phyloP scores from a whole-genome alignment of 1,140 invertebrate genomes.

The Panulirus ornatus region DNA sequence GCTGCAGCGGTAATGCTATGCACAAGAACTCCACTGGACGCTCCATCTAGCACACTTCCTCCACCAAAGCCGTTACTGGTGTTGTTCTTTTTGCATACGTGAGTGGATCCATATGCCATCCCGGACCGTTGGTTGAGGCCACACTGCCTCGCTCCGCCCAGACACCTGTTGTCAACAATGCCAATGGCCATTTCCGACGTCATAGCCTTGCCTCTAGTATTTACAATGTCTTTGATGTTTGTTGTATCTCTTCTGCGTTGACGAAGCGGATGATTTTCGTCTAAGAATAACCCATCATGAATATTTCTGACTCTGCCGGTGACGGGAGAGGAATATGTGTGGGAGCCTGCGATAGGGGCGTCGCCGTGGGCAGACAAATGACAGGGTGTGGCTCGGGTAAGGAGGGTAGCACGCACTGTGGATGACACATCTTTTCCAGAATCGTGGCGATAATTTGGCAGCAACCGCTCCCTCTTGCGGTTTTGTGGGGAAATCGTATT shows the following conservation, averaged over 20 bases:
- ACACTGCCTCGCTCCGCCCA: not conserved
- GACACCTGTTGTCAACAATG: not conserved
- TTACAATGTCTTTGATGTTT: no score
- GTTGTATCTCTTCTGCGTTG: no score
- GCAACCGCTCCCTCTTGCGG: not conserved
- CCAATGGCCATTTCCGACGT: not conserved
- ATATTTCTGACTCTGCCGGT: not conserved
- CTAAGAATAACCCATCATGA: not conserved
- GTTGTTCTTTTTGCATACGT: conserved; percentile 13
- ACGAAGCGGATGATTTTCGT: no score
- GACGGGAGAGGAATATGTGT: not conserved
- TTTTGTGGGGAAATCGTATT: not conserved
- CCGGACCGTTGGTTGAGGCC: not conserved
- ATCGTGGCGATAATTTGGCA: not conserved
- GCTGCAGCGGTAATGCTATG: not conserved
- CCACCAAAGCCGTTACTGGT: not conserved
- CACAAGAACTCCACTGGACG: not conserved
- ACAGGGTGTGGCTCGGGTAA: not conserved
- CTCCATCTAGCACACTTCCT: not conserved
- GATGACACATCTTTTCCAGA: not conserved
- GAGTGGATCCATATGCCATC: conserved; percentile 11
- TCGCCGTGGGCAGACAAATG: not conserved
- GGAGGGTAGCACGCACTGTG: not conserved
- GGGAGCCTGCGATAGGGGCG: no score
- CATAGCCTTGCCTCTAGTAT: not conserved